Percentiles rank a stretch among this genome's conserved stretches.
phyloP scores from a whole-genome alignment of 2,888 invertebrate species.

The Cremastinae sp. region DNA sequence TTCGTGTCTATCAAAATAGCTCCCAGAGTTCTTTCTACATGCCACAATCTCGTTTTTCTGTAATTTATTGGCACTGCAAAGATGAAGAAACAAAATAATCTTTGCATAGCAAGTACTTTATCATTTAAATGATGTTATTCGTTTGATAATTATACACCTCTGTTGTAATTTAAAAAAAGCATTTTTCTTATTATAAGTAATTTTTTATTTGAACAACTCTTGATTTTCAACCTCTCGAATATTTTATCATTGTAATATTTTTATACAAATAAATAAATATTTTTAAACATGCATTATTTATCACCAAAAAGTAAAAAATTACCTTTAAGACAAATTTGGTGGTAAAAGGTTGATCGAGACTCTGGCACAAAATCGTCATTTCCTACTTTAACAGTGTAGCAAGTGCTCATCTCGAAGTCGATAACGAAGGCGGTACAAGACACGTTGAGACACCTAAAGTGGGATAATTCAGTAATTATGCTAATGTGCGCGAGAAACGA shows the following conservation, averaged over 20 bases:
- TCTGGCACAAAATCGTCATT: constrained; percentile 79
- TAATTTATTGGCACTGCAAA: constrained; percentile 82
- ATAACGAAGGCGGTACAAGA: constrained; percentile 75
- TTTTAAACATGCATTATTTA: background rate
- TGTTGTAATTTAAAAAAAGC: too few species aligned
- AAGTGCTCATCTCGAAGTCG: constrained; percentile 72
- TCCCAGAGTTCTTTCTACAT: constrained; percentile 88
- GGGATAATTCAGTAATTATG: background rate
- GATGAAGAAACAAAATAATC: constrained; percentile 5
- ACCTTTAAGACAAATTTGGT: constrained; percentile 85
- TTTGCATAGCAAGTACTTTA: too few species aligned
- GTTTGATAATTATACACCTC: too few species aligned
- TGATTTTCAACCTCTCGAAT: too few species aligned
- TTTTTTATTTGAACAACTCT: too few species aligned
- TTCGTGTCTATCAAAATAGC: constrained; percentile 87
- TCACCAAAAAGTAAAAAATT: constrained; percentile 52
- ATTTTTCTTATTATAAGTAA: too few species aligned
- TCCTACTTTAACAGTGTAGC: constrained; percentile 69
- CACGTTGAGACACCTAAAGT: constrained; percentile 69
- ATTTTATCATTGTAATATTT: too few species aligned
- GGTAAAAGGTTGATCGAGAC: constrained; percentile 84
- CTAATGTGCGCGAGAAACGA: background rate
- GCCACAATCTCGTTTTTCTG: constrained; percentile 85
- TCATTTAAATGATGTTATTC: background rate
- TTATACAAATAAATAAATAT: too few species aligned